A percentile compares a stretch with the other conserved stretches of the same genome.
Evolutionary conservation across 2,113 vertebrate species (phyloP).

Genomic region (Podarcis cretensis): DNA sequence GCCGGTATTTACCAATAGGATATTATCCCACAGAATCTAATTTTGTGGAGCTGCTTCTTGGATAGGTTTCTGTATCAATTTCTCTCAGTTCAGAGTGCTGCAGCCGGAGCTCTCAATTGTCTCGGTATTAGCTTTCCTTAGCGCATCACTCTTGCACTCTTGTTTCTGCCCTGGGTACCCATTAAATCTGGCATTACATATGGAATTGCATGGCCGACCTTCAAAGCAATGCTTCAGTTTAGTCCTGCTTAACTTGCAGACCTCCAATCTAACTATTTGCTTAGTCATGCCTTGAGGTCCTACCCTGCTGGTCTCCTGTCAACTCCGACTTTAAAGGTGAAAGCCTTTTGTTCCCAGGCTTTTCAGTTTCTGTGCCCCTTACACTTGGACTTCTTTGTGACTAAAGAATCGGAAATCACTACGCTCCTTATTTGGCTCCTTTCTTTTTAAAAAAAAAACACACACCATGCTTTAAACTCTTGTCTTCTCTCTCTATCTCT

Average conservation of each 20-base stretch:
- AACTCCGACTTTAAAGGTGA: slow-evolving; percentile 16
- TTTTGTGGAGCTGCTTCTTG: slow-evolving; percentile 14
- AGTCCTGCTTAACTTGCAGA: slow-evolving; percentile 25
- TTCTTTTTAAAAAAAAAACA: slow-evolving; percentile 42
- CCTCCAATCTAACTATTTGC: slow-evolving; percentile 22
- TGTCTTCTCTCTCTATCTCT: not conserved
- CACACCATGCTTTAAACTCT: not conserved
- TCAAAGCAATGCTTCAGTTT: not conserved
- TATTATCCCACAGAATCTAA: fast-evolving
- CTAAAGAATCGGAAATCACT: not conserved
- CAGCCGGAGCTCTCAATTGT: not conserved
- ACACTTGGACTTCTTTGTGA: not conserved
- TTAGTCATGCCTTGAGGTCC: slow-evolving; percentile 41
- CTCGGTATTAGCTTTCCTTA: slow-evolving; percentile 5
- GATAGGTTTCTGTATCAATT: not conserved
- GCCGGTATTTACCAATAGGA: not conserved
- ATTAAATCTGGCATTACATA: slow-evolving; percentile 24
- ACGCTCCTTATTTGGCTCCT: slow-evolving; percentile 21
- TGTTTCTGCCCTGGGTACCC: not conserved
- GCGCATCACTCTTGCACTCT: not conserved
- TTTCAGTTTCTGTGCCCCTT: slow-evolving; percentile 36
- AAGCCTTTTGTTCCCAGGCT: slow-evolving; percentile 19
- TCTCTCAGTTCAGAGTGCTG: not conserved
- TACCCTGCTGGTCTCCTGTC: slow-evolving; percentile 39
- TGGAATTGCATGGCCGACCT: slow-evolving; percentile 29